Evolutionary conservation across 2,113 vertebrate species (phyloP).

Genomic region (Pollimyrus isidori): DNA sequence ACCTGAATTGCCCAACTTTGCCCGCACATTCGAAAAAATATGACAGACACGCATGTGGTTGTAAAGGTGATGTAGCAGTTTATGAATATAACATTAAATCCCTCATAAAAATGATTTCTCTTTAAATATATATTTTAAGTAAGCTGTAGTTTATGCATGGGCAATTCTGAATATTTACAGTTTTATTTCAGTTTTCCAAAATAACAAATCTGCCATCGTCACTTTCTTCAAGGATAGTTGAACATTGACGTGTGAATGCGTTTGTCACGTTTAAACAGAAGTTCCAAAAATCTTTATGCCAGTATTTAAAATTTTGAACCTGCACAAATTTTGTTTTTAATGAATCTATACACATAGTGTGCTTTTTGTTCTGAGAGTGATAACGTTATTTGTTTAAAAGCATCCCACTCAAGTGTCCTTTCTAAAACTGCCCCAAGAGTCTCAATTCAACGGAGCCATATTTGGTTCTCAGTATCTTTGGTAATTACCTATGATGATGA

Average conservation of each 20-base stretch:
- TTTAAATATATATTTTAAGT: no score
- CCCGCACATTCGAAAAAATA: neutral
- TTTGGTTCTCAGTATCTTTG: no score
- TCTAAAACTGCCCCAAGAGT: no score
- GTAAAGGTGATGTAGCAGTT: neutral
- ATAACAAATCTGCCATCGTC: neutral
- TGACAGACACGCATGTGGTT: neutral
- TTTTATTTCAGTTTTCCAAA: neutral
- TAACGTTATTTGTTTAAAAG: no score
- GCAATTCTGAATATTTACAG: neutral
- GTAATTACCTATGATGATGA: no score
- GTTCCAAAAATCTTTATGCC: neutral
- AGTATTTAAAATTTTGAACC: neutral
- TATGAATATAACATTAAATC: neutral
- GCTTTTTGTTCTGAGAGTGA: no score
- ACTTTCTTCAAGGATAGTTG: neutral
- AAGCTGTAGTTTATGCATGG: neutral
- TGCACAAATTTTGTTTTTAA: neutral
- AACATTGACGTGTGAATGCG: neutral
- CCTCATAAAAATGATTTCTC: neutral
- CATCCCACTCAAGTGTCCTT: no score
- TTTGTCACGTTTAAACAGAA: neutral
- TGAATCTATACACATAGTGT: neutral
- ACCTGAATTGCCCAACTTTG: no score
- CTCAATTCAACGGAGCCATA: no score